A percentile compares a stretch with the other conserved stretches of the same genome.
Evolutionary conservation across 2,113 vertebrate species (phyloP).

Genomic region (Boulengeromyrus knoepffleri): DNA sequence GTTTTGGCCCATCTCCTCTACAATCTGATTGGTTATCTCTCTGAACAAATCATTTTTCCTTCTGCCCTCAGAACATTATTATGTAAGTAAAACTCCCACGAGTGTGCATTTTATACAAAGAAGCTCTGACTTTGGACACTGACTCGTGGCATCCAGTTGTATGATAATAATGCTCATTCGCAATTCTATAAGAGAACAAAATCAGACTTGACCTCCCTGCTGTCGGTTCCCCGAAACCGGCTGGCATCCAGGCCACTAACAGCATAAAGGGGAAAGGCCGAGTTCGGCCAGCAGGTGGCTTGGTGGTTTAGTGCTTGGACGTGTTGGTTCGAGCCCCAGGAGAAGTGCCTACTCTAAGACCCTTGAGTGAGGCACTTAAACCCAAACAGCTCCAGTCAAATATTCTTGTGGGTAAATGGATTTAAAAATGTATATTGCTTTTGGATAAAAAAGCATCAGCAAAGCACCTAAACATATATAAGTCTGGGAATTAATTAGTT

Average conservation of each 20-base stretch:
- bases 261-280: neutral
- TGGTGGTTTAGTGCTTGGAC: neutral
- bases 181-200: neutral
- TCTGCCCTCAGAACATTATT: too few relatives aligned
- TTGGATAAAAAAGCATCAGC: neutral
- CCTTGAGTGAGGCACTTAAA: neutral
- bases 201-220: neutral
- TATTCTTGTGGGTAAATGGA: neutral
- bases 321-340: neutral
- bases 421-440: slow-evolving; percentile 3
- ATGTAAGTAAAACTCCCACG: too few relatives aligned
- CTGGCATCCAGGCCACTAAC: neutral
- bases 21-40: too few relatives aligned
- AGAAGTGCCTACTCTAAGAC: neutral
- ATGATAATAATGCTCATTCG: neutral
- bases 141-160: neutral
- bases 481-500: slow-evolving; percentile 2
- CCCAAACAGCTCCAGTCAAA: neutral
- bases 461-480: neutral
- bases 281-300: neutral
- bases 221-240: neutral
- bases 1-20: too few relatives aligned
- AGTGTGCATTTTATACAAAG: neutral
- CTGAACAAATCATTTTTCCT: too few relatives aligned
- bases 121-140: neutral